Conservation (phyloP, 2,113 vertebrate genomes). For the Alces alces region DNA sequence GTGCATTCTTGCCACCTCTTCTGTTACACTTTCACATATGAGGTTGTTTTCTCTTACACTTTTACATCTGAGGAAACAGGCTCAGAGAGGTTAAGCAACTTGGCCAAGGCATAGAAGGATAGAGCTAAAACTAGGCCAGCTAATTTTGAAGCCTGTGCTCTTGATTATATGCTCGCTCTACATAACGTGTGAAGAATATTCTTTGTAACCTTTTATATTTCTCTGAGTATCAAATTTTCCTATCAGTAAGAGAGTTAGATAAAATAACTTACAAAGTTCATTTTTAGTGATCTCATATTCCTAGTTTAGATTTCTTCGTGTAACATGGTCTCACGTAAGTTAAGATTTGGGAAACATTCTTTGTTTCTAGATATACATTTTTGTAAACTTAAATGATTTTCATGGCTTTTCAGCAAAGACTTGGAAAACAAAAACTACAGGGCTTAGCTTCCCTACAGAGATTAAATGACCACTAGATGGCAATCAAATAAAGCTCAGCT, state of each 20-base stretch:
- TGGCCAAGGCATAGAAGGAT: background rate
- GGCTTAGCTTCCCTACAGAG: background rate
- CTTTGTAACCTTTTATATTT: background rate
- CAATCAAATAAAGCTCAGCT: slow-evolving; percentile 3
- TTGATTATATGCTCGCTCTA: background rate
- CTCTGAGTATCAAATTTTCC: background rate
- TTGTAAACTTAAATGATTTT: background rate
- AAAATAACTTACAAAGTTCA: background rate
- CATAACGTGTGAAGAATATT: background rate
- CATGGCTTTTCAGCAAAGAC: background rate
- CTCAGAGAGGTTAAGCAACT: background rate
- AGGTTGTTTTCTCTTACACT: background rate
- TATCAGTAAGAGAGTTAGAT: background rate
- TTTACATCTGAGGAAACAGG: background rate
- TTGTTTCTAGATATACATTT: background rate
- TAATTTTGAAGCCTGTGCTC: background rate
- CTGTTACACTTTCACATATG: background rate
- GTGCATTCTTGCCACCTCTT: background rate
- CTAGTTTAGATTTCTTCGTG: background rate
- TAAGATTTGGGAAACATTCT: background rate
- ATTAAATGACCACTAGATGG: slow-evolving; percentile 56
- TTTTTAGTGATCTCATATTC: background rate
- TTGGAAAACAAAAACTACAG: background rate
- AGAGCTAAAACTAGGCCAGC: background rate
- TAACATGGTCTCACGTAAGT: background rate